Percentiles rank a stretch among this genome's conserved stretches.
These are phyloP conservation scores for Lepilemur ruficaudatus DNA, from an alignment of 2,797 vertebrate species.

Conservation along the genomic window DNA sequence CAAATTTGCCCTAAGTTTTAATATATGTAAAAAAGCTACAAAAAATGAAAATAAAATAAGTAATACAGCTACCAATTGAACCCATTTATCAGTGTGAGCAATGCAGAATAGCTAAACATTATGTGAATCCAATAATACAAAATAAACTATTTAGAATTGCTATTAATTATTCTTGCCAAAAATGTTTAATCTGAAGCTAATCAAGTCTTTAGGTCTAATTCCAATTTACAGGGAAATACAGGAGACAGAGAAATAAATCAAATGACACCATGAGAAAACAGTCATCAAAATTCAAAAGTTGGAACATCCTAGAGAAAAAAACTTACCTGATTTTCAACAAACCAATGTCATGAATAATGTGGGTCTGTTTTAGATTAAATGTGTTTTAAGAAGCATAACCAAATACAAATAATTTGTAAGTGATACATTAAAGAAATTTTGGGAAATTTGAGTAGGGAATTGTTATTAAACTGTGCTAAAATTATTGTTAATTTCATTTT, in stretches of 20 bases:
- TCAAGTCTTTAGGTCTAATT: background rate
- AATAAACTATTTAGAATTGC: background rate
- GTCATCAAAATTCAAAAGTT: background rate
- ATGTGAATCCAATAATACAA: background rate
- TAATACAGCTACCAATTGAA: background rate
- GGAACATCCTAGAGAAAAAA: background rate
- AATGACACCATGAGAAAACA: background rate
- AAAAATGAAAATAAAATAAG: background rate
- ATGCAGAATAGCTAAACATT: background rate
- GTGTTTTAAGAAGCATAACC: background rate
- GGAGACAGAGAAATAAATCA: background rate
- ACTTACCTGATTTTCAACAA: background rate
- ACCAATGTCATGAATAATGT: background rate
- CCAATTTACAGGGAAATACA: background rate
- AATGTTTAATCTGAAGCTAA: background rate
- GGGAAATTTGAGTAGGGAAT: background rate
- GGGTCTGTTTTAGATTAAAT: background rate
- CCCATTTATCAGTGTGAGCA: background rate
- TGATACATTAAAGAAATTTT: background rate
- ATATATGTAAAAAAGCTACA: background rate
- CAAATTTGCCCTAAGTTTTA: background rate
- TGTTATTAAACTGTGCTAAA: slow-evolving; percentile 15
- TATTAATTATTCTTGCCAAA: background rate
- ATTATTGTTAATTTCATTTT: background rate
- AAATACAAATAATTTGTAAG: background rate